Evolutionary conservation across 1,140 invertebrate species (phyloP), one percentile per base, ranked within the genome.

Genomic region (Mizuhopecten yessoensis): DNA sequence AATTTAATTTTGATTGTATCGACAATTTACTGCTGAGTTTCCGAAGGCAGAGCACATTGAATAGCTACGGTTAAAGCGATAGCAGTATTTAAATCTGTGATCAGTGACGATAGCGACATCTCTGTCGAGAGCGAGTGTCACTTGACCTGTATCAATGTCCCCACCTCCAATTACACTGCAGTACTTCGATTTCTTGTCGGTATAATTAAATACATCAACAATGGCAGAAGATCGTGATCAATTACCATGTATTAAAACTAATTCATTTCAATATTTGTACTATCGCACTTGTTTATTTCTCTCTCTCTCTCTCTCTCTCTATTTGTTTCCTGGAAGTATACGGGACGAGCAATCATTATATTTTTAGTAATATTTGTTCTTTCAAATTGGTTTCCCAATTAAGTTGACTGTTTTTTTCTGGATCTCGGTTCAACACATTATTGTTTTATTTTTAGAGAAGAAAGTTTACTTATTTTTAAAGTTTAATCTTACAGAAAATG

Each of bases 1-100:
- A 29, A 29, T 75, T 75, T 75, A 17, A 75, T 75, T 17, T 75
- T 75, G 57, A 75, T 75, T 75, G 57, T 75, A 75, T 75, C n/a
- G 57, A 75, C 29, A 45, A 39, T 39, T 39, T 7, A 39, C 36
- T 5, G 13, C 36, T 39, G 36, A 39, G 36, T 13, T 75, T 75
- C 23, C 23, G 2, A 75, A 75, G 57, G n/a, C 57, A n/a, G 57
- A 3, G 57, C 57, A n/a, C 1, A 29, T 75, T 29, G 57, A n/a
- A 75, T 75, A 29, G 23, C 57, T 75, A 29, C 5, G 17, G 57
- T 75, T 17, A 29, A 29, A 75, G 0, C n/a, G 57, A 75, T 75
- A 75, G 29, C 57, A 75, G 57, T 29, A n/a, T n/a, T n/a, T 23
- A 75, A 75, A n/a, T n/a, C 57, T 0, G 29, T 29, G 57, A 75